phyloP scores from a whole-genome alignment of 1,140 invertebrate genomes.

The Asobara japonica region DNA sequence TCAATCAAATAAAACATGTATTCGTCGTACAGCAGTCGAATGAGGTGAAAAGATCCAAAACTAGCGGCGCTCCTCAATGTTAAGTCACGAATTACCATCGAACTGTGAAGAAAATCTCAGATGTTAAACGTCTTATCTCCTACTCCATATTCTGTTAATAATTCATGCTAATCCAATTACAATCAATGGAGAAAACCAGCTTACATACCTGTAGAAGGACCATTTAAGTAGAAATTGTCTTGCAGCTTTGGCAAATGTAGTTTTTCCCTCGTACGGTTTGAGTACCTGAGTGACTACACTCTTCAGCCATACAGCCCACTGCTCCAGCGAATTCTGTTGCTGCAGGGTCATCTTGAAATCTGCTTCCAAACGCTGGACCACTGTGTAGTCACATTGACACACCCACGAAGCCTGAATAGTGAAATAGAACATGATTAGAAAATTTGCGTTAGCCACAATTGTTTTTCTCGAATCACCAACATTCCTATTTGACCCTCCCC shows the following conservation, averaged over 20 bases:
- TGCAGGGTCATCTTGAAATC: constrained; percentile 95
- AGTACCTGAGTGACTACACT: constrained; percentile 88
- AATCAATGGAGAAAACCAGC: too few relatives aligned
- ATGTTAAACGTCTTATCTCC: neutral
- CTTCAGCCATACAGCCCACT: constrained; percentile 98
- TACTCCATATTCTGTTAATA: too few relatives aligned
- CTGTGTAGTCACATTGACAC: constrained; percentile 90
- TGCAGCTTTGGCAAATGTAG: constrained; percentile 89
- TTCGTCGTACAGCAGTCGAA: constrained; percentile 96
- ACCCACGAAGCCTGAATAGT: constrained; percentile 88
- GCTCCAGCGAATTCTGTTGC: constrained; percentile 92
- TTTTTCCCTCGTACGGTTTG: constrained; percentile 85
- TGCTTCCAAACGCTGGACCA: constrained; percentile 87
- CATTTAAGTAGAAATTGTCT: constrained; percentile 97
- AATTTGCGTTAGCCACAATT: too few relatives aligned
- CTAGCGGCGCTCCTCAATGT: constrained; percentile 95
- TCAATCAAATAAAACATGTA: constrained; percentile 99
- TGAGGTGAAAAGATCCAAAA: constrained; percentile 99
- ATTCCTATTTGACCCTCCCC: too few relatives aligned
- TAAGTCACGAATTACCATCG: constrained; percentile 95
- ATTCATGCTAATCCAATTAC: too few relatives aligned
- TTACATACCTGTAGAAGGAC: constrained; percentile 93
- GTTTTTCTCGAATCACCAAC: too few relatives aligned
- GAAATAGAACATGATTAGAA: neutral
- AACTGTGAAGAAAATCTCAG: constrained; percentile 76